A percentile compares a stretch with the other conserved stretches of the same genome.
phyloP scores from a whole-genome alignment of 2,888 invertebrate genomes.

The Amphipoea oculea region DNA sequence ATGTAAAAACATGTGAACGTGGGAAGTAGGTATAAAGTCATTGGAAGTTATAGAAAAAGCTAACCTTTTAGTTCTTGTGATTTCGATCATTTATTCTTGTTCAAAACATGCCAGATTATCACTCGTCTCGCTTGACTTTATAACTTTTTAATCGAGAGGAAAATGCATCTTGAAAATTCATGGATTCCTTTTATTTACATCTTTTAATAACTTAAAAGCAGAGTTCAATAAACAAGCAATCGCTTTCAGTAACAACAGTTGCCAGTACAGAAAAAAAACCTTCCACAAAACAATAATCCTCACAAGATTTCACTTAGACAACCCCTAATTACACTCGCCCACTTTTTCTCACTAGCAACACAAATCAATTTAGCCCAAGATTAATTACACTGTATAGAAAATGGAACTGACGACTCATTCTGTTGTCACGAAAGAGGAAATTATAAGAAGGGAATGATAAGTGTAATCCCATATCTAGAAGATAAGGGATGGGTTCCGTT shows the following conservation, averaged over 20 bases:
- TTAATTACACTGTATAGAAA: slow-evolving; percentile 67
- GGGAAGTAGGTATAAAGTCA: not conserved
- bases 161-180: not conserved
- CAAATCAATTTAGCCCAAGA: slow-evolving; percentile 66
- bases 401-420: slow-evolving; percentile 51
- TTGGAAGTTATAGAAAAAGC: not conserved
- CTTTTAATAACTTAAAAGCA: not conserved
- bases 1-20: not conserved
- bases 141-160: not conserved
- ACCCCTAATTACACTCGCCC: slow-evolving; percentile 47
- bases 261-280: not conserved
- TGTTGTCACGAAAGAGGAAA: slow-evolving; percentile 52
- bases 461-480: slow-evolving; percentile 58
- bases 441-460: slow-evolving; percentile 61
- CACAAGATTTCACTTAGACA: slow-evolving; percentile 35
- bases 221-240: not conserved
- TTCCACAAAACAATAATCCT: slow-evolving; percentile 17
- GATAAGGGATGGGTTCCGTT: slow-evolving; percentile 63
- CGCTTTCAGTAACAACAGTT: not conserved
- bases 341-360: slow-evolving; percentile 51
- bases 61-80: not conserved
- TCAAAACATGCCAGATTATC: not conserved
- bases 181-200: not conserved
- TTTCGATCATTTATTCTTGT: not conserved
- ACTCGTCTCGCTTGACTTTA: not conserved